Evolutionary conservation across 2,113 vertebrate species (phyloP), one percentile per base, ranked within the genome.

Genomic region (Vireo altiloquus): DNA sequence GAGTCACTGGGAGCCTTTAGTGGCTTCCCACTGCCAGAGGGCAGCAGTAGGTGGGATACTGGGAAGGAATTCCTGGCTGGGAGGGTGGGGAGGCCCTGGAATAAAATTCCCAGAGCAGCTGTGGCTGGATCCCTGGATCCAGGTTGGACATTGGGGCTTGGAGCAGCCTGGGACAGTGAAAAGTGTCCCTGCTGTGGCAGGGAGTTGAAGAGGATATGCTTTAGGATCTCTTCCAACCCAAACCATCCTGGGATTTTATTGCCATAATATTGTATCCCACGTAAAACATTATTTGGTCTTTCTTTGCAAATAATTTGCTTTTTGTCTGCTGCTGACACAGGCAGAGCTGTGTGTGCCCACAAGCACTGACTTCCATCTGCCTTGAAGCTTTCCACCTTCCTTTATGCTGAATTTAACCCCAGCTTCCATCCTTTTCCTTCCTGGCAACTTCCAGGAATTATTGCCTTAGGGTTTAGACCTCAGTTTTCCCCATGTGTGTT

Each of bases 161-260:
- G 84, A 79, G 40, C 42, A 56, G 0, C 57, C 59, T 65, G 66
- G 76, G 27, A 7, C 0, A 11, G 44, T 37, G 77, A 31, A 0
- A 74, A 17, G 30, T 56, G 65, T 47, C 47, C 64, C 64, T 70
- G 56, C 14, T 28, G 6, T 11, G 39, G 18, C 28, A 46, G 42
- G 21, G 13, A 3, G 16, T 22, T 6, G 19, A 2, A 33, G 1
- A 2, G 33, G 22, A 3, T 65, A 52, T 12, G 31, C 1, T 46
- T 74, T 81, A 27, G 2, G 13, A 3, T 59, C 33, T 7, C 14
- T 80, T 66, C 52, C 52, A n/a, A 10, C 10, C 13, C 52, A 44
- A 24, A 16, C 37, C 7, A 4, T 17, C 2, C 33, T 39, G 20
- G 39, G 10, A 15, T 66, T 13, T 81, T 46, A 1, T 20, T 69